phyloP scores from a whole-genome alignment of 2,888 invertebrate genomes.

The Mythimna loreyi region DNA sequence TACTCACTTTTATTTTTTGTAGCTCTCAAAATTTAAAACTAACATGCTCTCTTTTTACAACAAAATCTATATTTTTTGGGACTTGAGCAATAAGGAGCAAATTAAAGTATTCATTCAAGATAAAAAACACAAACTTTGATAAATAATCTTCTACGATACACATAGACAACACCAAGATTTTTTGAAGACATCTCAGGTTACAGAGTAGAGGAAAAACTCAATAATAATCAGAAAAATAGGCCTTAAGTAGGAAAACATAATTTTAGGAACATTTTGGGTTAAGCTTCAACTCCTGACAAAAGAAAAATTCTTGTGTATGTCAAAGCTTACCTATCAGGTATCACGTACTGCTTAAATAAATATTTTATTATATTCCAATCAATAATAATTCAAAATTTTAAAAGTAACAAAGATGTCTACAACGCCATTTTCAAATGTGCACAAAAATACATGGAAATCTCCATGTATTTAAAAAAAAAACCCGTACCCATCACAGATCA shows the following conservation, averaged over 20 bases:
- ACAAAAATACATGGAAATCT: too few relatives aligned
- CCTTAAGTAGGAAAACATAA: neutral
- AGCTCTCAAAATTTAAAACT: conserved; percentile 28
- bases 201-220: conserved; percentile 56
- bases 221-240: conserved; percentile 12
- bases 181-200: conserved; percentile 44
- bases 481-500: too few relatives aligned
- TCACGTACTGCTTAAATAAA: neutral
- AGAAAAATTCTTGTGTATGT: neutral
- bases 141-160: conserved; percentile 57
- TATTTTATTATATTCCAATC: neutral
- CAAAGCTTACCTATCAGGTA: neutral
- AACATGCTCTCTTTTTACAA: conserved; percentile 47
- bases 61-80: conserved; percentile 15
- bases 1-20: conserved; percentile 41
- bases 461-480: too few relatives aligned
- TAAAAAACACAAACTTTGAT: conserved; percentile 45
- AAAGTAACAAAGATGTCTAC: neutral
- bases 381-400: neutral
- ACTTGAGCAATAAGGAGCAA: conserved; percentile 43
- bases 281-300: neutral
- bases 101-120: conserved; percentile 51
- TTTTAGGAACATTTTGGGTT: neutral
- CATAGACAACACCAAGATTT: conserved; percentile 50
- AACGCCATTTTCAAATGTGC: too few relatives aligned